Evolutionary conservation across 1,140 invertebrate genomes (phyloP).

Genomic region (Drepana arcuata): DNA sequence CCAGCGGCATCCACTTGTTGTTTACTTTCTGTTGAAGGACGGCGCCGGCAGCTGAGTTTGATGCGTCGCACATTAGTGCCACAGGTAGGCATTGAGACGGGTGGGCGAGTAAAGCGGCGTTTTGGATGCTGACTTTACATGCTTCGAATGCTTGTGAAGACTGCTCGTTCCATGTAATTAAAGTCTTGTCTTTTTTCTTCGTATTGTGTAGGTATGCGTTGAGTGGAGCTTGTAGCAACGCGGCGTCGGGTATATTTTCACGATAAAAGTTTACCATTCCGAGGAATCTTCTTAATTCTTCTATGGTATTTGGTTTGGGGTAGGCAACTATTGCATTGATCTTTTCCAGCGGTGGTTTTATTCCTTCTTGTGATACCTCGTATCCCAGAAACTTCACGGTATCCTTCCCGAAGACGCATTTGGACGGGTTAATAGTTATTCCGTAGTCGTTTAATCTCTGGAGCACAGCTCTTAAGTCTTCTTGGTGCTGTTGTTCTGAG

Average conservation of each 20-base stretch:
- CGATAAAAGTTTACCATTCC: conserved; percentile 11
- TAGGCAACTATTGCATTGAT: conserved; percentile 2
- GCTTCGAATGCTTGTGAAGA: not conserved
- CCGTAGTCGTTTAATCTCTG: conserved; percentile 2
- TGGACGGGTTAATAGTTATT: conserved; percentile 5
- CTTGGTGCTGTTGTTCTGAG: not conserved
- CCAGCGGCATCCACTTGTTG: not conserved
- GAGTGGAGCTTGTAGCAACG: not conserved
- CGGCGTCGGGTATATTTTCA: conserved; percentile 2
- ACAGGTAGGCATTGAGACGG: not conserved
- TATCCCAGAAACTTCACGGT: conserved; percentile 7
- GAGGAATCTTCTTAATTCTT: conserved; percentile 4
- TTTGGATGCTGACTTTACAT: conserved; percentile 2
- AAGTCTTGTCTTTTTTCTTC: conserved; percentile 1
- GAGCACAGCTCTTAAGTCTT: conserved; percentile 2
- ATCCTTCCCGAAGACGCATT: conserved; percentile 4
- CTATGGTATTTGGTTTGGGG: conserved; percentile 1
- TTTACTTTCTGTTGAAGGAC: conserved; percentile 1
- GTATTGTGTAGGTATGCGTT: conserved; percentile 4
- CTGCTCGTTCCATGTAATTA: not conserved
- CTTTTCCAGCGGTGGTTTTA: not conserved
- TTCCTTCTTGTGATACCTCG: conserved; percentile 3
- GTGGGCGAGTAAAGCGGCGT: not conserved
- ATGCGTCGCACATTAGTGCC: conserved; percentile 4
- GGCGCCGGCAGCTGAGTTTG: conserved; percentile 1